Percentiles rank a stretch among this genome's conserved stretches.
These are phyloP conservation scores for Aleiodes testaceus DNA, from an alignment of 2,888 invertebrate genomes.

Conservation along the genomic window DNA sequence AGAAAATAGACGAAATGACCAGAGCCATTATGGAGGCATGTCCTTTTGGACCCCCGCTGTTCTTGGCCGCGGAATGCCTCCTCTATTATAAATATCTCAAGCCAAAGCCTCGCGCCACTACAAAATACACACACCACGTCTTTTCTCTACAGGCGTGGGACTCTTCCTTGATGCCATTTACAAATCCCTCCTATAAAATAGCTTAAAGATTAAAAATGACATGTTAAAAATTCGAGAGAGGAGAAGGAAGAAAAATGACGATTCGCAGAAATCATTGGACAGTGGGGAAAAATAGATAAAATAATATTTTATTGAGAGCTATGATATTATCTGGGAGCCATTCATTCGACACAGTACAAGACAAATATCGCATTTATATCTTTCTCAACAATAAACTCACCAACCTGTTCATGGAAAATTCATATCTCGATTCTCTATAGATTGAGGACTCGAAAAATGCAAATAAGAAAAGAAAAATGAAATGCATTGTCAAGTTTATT, in stretches of 20 bases:
- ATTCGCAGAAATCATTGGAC: background rate
- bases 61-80: slow-evolving; percentile 62
- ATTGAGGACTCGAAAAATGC: too few species aligned
- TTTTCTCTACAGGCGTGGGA: slow-evolving; percentile 43
- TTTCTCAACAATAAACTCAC: too few species aligned
- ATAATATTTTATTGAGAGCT: slow-evolving; percentile 30
- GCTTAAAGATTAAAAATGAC: slow-evolving; percentile 32
- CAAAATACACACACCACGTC: slow-evolving; percentile 18
- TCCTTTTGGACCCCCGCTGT: slow-evolving; percentile 66
- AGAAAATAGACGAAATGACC: slow-evolving; percentile 62
- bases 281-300: slow-evolving; percentile 16
- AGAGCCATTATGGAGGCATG: slow-evolving; percentile 63
- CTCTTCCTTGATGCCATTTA: slow-evolving; percentile 12
- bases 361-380: background rate
- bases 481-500: slow-evolving; percentile 12
- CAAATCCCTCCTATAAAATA: slow-evolving; percentile 24
- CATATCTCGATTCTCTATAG: too few species aligned
- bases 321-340: slow-evolving; percentile 20
- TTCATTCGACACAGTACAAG: background rate
- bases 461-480: too few species aligned
- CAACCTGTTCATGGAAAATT: too few species aligned
- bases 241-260: background rate
- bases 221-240: background rate
- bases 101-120: slow-evolving; percentile 60
- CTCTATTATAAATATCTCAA: slow-evolving; percentile 67